These are phyloP conservation scores for Arion vulgaris DNA, from an alignment of 1,140 invertebrate genomes.

Conservation along the genomic window DNA sequence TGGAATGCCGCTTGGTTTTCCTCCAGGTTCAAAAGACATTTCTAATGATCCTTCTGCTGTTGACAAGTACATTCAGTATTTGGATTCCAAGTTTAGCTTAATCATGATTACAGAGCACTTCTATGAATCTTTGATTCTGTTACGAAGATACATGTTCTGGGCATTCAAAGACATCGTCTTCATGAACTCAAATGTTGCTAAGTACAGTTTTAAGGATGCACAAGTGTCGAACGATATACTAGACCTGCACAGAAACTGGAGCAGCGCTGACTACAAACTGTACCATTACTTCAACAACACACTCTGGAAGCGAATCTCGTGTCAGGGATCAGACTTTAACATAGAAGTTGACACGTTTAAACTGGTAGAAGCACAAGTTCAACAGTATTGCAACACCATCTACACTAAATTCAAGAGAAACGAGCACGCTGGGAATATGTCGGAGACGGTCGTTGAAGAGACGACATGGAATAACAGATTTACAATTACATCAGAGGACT, in stretches of 20 bases:
- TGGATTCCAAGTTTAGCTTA: conserved; percentile 71
- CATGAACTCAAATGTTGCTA: conserved; percentile 48
- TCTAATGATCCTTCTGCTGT: conserved; percentile 42
- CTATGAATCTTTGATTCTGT: conserved; percentile 75
- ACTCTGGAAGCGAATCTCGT: conserved; percentile 59
- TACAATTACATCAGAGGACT: conserved; percentile 52
- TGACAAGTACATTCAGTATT: conserved; percentile 49
- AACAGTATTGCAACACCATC: conserved; percentile 49
- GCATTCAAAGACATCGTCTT: conserved; percentile 63
- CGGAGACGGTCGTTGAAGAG: conserved; percentile 15
- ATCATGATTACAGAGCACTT: conserved; percentile 77
- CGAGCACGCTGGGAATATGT: background rate
- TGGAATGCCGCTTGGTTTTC: conserved; percentile 67
- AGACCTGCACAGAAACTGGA: conserved; percentile 55
- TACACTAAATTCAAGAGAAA: background rate
- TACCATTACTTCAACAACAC: conserved; percentile 64
- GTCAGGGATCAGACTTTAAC: conserved; percentile 54
- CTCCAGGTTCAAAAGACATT: conserved; percentile 49
- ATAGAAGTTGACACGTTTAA: conserved; percentile 56
- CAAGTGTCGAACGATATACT: background rate
- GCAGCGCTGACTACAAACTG: conserved; percentile 58
- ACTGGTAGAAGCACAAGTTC: conserved; percentile 45
- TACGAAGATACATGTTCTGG: conserved; percentile 76
- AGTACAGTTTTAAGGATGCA: conserved; percentile 37
- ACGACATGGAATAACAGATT: conserved; percentile 52